Base-by-base conservation (phyloP, 2,797 vertebrate species). In the Bryconaethiops microstoma region DNA sequence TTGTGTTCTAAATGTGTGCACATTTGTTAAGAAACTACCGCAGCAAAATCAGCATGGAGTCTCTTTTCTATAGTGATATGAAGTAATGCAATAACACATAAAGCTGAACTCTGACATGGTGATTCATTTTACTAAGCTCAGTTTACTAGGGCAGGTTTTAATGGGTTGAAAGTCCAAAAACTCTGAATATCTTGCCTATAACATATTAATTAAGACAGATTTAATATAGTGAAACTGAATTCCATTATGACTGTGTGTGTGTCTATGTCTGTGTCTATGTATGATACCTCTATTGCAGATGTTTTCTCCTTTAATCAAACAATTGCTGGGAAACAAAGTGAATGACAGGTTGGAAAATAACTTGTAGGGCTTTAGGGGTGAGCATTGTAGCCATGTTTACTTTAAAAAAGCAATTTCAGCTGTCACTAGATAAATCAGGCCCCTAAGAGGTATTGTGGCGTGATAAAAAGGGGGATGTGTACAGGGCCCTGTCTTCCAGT, bases 361-460 rank as follows among this genome's bases (percentile, higher is more conserved):
- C 39, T 72, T 10, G 7, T 60, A 40, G 0, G 50, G 13, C 71
- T 74, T 78, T 72, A 42, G 7, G 76, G 57, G 21, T 55, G 62
- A 42, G 54, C 21, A 69, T 54, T 78, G 35, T 10, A 75, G 71
- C 57, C 76, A 45, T 75, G 81, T 78, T 82, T 82, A 70, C 76
- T 75, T 59, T 78, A 68, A 71, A 78, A 82, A 82, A 82, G 76
- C 76, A 82, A 82, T 82, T 82, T 70, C 71, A 78, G 14, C 67
- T 78, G 83, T 76, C 83, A 78, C 59, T 19, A 76, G 79, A 79
- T 81, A 82, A 84, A 84, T 81, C 79, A 82, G 59, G 45, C 29
- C 64, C 19, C 71, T 70, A 70, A 78, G 71, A 82, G 71, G 76
- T 82, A 74, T 70, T 54, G 76, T 10, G 16, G 59, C 29, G n/a